Evolutionary conservation across 1,140 invertebrate genomes (phyloP), one percentile per base, ranked within the genome.

Genomic region (Drosophila punjabiensis): DNA sequence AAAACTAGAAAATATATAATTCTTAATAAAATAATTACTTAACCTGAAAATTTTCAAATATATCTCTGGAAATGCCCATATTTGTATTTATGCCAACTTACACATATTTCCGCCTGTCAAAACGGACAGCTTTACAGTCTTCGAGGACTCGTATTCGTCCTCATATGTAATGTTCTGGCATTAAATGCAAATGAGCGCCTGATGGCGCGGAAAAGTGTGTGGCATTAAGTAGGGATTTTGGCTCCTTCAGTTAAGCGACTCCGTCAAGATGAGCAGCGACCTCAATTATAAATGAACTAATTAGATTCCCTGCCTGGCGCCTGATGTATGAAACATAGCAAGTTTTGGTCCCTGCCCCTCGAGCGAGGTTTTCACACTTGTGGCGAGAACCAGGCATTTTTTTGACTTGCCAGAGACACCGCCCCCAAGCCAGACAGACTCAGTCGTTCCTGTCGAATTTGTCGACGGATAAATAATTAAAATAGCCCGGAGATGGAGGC

Each of bases 241-340:
- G 53, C 56, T 14, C 20, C 65, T 61, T 33, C 50, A 53, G 50
- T 11, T 43, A 58, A 61, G 43, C 30, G 50, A 47, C 61, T 45
- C 48, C 48, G 39, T 33, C 43, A 41, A 77, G 56, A 45, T 67
- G 41, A 48, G 65, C 56, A 69, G 55, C 47, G 45, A 24, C 79
- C 86, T 83, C 65, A 88, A 89, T 84, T 88, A 84, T 88, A 77
- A 68, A 89, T 71, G 74, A 71, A 88, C 82, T 89, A 88, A 87
- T 87, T 88, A 88, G 78, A 81, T 88, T 68, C 67, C 33, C 55
- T 28, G 60, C 55, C 64, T 50, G 66, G 13, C 45, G 59, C 20
- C 53, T 69, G 78, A 56, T 62, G 71, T 68, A 75, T 74, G 28
- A 18, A 74, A 32, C 60, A 33, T 13, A 13, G n/a, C 32, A 55